Percentiles rank a stretch among this genome's conserved stretches.
Evolutionary conservation across 2,888 invertebrate species (phyloP).

Genomic region (Nymphalis urticae): DNA sequence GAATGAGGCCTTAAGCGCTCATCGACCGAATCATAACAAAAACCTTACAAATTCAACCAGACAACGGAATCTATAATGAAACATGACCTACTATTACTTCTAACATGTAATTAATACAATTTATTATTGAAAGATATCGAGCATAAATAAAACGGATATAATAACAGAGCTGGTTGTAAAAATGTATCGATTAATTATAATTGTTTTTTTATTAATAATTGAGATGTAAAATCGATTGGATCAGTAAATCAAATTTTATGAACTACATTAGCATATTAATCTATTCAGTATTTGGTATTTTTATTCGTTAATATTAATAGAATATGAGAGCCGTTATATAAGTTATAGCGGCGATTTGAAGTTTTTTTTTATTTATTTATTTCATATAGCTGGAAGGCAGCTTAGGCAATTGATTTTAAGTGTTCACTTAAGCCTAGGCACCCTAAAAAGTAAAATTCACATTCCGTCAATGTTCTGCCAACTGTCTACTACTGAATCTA

Average conservation of each 20-base stretch:
- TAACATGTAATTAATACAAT: conserved; percentile 21
- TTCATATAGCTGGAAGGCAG: too few species aligned
- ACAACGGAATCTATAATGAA: not conserved
- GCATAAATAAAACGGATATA: conserved; percentile 14
- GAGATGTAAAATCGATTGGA: conserved; percentile 23
- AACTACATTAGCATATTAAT: conserved; percentile 15
- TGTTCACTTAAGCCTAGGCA: too few species aligned
- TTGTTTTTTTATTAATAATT: conserved; percentile 9
- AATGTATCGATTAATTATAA: conserved; percentile 10
- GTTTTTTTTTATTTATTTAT: too few species aligned
- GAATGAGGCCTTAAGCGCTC: not conserved
- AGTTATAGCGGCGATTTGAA: too few species aligned
- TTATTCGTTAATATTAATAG: not conserved
- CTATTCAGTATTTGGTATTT: not conserved
- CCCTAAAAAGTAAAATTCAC: too few species aligned
- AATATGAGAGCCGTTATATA: too few species aligned
- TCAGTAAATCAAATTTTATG: conserved; percentile 16
- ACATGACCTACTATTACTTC: not conserved
- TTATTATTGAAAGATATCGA: conserved; percentile 14
- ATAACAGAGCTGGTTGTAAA: conserved; percentile 2
- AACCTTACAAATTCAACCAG: not conserved
- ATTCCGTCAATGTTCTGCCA: too few species aligned
- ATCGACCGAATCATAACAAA: not conserved
- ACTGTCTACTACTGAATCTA: too few species aligned
- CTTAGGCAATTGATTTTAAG: too few species aligned